phyloP scores from a whole-genome alignment of 2,888 invertebrate species.

The Macrophya annulata region DNA sequence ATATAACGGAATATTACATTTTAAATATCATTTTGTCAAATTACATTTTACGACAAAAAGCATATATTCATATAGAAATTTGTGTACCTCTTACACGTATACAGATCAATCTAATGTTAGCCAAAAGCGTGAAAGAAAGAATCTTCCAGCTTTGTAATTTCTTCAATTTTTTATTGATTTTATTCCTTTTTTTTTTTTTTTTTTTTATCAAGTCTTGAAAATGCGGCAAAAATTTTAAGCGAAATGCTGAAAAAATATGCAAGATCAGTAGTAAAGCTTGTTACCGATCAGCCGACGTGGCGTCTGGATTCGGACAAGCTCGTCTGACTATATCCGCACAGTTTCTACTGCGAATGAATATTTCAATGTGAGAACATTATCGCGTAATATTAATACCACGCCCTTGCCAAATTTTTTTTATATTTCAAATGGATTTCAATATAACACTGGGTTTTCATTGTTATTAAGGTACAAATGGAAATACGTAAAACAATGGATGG shows the following conservation, averaged over 20 bases:
- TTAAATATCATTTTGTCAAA: conserved; percentile 31
- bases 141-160: neutral
- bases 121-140: neutral
- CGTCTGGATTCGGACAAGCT: neutral
- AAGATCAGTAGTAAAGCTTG: conserved; percentile 26
- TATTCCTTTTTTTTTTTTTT: no score
- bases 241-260: neutral
- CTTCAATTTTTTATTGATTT: neutral
- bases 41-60: conserved; percentile 30
- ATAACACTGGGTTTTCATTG: neutral
- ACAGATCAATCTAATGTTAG: neutral
- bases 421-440: neutral
- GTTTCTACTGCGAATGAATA: conserved; percentile 17
- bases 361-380: neutral
- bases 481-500: neutral
- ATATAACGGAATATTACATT: conserved; percentile 30
- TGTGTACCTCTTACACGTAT: neutral
- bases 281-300: neutral
- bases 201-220: neutral
- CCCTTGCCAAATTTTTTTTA: neutral
- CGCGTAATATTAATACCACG: neutral
- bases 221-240: neutral
- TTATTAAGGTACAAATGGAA: neutral
- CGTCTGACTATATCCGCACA: conserved; percentile 24
- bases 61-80: neutral